phyloP scores from a whole-genome alignment of 2,113 vertebrate species.

The Gulo gulo region DNA sequence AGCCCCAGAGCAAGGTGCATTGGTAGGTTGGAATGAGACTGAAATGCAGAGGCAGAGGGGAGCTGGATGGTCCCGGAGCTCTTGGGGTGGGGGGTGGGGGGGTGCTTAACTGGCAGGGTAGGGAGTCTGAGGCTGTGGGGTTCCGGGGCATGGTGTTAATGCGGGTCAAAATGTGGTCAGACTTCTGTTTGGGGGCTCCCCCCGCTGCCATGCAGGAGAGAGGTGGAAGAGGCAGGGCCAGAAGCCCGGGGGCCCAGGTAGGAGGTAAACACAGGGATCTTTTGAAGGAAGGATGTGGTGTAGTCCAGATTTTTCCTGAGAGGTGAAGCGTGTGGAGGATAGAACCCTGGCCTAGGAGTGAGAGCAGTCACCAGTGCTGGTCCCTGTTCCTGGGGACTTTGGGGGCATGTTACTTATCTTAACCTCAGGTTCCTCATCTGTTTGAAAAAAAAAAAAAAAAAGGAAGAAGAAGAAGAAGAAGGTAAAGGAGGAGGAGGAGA shows the following conservation, averaged over 20 bases:
- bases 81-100: neutral
- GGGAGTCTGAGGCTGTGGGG: no score
- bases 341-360: neutral
- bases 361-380: neutral
- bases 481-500: neutral
- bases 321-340: neutral
- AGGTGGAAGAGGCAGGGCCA: neutral
- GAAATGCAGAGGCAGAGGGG: neutral
- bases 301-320: neutral
- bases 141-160: neutral
- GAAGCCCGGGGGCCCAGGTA: neutral
- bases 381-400: neutral
- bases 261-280: neutral
- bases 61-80: accelerated
- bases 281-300: neutral
- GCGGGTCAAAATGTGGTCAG: neutral
- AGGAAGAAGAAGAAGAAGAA: neutral
- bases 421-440: neutral
- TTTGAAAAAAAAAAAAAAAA: neutral
- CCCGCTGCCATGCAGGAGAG: neutral
- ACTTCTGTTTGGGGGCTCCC: neutral
- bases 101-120: neutral
- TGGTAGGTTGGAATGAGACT: neutral
- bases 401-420: neutral
- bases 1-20: neutral